These are phyloP conservation scores for Pristionchus entomophagus DNA, from an alignment of 2,888 invertebrate genomes.

Conservation along the genomic window DNA sequence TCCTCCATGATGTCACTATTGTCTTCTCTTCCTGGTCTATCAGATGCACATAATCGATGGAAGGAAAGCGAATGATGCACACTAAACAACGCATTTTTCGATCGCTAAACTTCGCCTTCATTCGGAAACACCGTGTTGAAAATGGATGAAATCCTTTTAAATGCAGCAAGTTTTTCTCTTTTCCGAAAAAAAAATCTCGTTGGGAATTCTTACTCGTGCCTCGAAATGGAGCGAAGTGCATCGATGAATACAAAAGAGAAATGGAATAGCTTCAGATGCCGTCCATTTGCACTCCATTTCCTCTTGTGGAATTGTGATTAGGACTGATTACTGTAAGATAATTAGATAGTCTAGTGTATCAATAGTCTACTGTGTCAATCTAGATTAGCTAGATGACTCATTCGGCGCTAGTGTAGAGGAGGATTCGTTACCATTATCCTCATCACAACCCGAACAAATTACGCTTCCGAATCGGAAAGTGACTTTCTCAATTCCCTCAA, in stretches of 20 bases:
- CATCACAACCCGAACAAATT: no score
- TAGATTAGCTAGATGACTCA: no score
- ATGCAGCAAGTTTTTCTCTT: conserved; percentile 1
- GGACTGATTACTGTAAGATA: no score
- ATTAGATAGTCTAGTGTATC: no score
- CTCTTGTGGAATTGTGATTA: no score
- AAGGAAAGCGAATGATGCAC: neutral
- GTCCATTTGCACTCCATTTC: neutral
- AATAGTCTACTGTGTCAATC: no score
- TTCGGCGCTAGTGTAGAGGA: no score
- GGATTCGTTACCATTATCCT: no score
- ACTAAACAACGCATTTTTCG: neutral
- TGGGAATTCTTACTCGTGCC: neutral
- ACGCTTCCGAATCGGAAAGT: no score
- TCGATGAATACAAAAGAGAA: neutral
- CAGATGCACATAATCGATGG: conserved; percentile 12
- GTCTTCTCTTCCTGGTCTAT: neutral
- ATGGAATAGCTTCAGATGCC: neutral
- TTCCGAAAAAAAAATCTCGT: no score
- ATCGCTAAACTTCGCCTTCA: neutral
- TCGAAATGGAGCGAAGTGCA: neutral
- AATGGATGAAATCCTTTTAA: conserved; percentile 12
- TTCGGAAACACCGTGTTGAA: neutral
- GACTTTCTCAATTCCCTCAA: no score
- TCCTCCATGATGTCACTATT: neutral